Base-by-base conservation (phyloP, 2,797 vertebrate genomes). In the Erpetoichthys calabaricus region DNA sequence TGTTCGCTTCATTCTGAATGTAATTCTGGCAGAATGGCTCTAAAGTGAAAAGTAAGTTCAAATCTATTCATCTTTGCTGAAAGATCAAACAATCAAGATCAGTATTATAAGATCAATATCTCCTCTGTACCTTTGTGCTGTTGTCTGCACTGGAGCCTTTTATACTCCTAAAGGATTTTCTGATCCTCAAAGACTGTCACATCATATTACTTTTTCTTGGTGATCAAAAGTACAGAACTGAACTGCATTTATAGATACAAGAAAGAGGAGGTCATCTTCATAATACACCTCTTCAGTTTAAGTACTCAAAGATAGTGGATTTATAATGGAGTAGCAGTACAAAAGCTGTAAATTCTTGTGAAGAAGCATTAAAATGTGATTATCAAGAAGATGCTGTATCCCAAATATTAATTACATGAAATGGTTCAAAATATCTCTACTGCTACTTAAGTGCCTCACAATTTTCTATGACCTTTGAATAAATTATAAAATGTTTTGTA, bases 1-100 rank as follows among this genome's bases (percentile, higher is more conserved):
- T 25, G 25, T 25, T 25, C 25, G 25, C 25, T 25, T 25, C 25
- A 25, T 25, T 25, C 25, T 25, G 2, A 25, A 25, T 25, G 25
- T 25, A 25, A 25, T 25, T 25, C 25, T 25, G 25, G 25, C 25
- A 25, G 25, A 25, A 25, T 25, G 25, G 25, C 25, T 57, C 1
- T 8, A 51, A 53, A 65, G 3, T 42, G 56, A 46, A 57, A 64
- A 62, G 25, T 58, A 50, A 54, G 25, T 60, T 71, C 57, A 71
- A 62, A 64, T 53, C 7, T 45, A 64, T 65, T 66, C 44, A 44
- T 4, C 51, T 57, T 45, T 59, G 62, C 56, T 69, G 56, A 56
- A 70, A 74, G 68, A 68, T 67, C 63, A 72, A 68, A 63, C 8
- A 44, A 58, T 44, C 42, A 65, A 57, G 58, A 63, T 60, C 57